Evolutionary conservation across 2,113 vertebrate species (phyloP).

Genomic region (Eubucco bourcierii): DNA sequence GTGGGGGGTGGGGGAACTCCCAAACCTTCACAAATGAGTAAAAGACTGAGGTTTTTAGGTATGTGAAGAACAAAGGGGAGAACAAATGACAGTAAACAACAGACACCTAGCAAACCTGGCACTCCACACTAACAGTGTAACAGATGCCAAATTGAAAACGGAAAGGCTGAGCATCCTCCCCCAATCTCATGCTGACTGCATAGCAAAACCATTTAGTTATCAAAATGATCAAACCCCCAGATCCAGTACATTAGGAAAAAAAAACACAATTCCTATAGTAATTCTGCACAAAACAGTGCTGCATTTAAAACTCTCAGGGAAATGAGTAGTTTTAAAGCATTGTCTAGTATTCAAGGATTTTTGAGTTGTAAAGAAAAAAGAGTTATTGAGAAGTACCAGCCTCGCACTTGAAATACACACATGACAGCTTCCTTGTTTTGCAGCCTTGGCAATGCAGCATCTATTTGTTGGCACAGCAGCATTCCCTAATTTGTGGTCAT

Average conservation of each 20-base stretch:
- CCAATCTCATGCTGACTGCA: not conserved
- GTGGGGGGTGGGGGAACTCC: too few species aligned
- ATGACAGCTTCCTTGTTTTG: not conserved
- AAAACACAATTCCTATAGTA: not conserved
- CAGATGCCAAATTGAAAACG: not conserved
- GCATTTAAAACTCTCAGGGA: not conserved
- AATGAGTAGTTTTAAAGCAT: not conserved
- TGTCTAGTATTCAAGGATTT: not conserved
- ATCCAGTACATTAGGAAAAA: not conserved
- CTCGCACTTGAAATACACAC: not conserved
- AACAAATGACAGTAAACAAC: slow-evolving; percentile 22
- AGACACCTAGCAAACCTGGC: slow-evolving; percentile 20
- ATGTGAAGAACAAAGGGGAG: slow-evolving; percentile 12
- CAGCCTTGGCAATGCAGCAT: slow-evolving; percentile 22
- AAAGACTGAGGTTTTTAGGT: not conserved
- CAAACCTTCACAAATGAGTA: too few species aligned
- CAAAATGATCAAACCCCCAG: not conserved
- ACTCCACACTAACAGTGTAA: not conserved
- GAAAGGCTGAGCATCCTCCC: not conserved
- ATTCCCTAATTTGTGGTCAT: slow-evolving; percentile 31
- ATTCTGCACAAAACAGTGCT: not conserved
- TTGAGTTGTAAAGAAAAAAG: not conserved
- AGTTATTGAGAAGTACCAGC: not conserved
- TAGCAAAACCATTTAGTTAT: not conserved
- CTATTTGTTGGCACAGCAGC: slow-evolving; percentile 35